phyloP scores from a whole-genome alignment of 2,888 invertebrate genomes.

The Gymnocheta viridis region DNA sequence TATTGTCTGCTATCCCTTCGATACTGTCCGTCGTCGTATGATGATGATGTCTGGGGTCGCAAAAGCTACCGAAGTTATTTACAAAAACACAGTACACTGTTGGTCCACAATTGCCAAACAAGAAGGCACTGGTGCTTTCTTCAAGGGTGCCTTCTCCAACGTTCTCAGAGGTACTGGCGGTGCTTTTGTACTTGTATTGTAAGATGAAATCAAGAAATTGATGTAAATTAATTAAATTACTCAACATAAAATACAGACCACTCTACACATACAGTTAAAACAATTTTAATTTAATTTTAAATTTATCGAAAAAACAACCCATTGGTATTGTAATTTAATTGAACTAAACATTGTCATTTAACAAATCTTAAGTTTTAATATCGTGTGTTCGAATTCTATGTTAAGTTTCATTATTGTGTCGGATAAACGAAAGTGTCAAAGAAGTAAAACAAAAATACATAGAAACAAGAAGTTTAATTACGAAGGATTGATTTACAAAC shows the following conservation, averaged over 20 bases:
- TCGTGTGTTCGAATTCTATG: slow-evolving; percentile 61
- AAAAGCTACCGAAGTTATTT: slow-evolving; percentile 90
- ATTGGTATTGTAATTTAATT: slow-evolving; percentile 71
- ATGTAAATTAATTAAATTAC: slow-evolving; percentile 79
- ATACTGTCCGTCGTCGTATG: slow-evolving; percentile 97
- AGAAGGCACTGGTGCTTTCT: slow-evolving; percentile 94
- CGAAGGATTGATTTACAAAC: slow-evolving; percentile 57
- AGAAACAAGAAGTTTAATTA: slow-evolving; percentile 55
- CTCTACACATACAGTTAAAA: slow-evolving; percentile 67
- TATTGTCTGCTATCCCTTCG: slow-evolving; percentile 97
- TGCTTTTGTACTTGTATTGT: slow-evolving; percentile 95
- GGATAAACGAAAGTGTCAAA: slow-evolving; percentile 32
- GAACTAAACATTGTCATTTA: slow-evolving; percentile 49
- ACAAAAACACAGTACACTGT: slow-evolving; percentile 96
- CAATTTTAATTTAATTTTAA: slow-evolving; percentile 73
- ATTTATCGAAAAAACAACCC: slow-evolving; percentile 69
- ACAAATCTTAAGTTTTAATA: slow-evolving; percentile 59
- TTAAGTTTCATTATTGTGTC: slow-evolving; percentile 65
- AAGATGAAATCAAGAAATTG: slow-evolving; percentile 93
- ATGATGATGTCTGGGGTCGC: slow-evolving; percentile 99
- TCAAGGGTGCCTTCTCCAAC: slow-evolving; percentile 98
- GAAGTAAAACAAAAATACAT: slow-evolving; percentile 38
- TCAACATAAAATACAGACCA: slow-evolving; percentile 56
- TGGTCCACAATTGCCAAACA: slow-evolving; percentile 91
- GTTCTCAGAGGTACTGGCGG: slow-evolving; percentile 96